Evolutionary conservation across 2,888 invertebrate species (phyloP).

Genomic region (Netelia fuscicornis): DNA sequence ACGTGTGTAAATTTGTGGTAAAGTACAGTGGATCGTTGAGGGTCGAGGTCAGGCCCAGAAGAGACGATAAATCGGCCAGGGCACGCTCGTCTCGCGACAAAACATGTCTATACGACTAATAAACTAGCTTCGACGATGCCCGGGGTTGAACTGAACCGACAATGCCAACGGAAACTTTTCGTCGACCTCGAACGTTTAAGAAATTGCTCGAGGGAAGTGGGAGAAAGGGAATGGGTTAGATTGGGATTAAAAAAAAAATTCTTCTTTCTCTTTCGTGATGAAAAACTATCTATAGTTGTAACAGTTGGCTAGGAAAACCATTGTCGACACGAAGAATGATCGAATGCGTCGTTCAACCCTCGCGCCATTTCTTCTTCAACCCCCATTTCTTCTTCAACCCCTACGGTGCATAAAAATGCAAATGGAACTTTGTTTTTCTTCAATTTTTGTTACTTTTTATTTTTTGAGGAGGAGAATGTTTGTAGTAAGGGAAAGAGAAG

Average conservation of each 20-base stretch:
- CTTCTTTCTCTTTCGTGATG: not conserved
- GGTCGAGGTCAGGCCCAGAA: slow-evolving; percentile 51
- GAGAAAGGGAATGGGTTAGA: not conserved
- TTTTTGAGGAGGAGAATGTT: too few relatives aligned
- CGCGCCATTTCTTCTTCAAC: too few relatives aligned
- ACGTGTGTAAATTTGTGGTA: not conserved
- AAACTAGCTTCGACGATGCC: not conserved
- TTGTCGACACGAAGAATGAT: slow-evolving; percentile 44
- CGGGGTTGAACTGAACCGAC: not conserved
- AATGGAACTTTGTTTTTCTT: too few relatives aligned
- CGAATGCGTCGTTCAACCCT: slow-evolving; percentile 41
- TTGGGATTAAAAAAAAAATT: not conserved
- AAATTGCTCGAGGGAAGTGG: not conserved
- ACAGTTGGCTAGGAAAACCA: slow-evolving; percentile 48
- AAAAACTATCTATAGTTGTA: not conserved
- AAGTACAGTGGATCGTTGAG: slow-evolving; percentile 12
- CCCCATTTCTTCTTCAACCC: not conserved
- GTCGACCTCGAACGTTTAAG: not conserved
- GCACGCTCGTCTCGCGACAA: slow-evolving; percentile 1
- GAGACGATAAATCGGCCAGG: slow-evolving; percentile 33
- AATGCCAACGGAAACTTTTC: not conserved
- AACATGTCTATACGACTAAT: not conserved
- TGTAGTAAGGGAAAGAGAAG: not conserved
- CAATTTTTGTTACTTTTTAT: too few relatives aligned
- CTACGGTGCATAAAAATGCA: too few relatives aligned